phyloP scores from a whole-genome alignment of 2,113 vertebrate genomes.

The Phoxinus phoxinus region DNA sequence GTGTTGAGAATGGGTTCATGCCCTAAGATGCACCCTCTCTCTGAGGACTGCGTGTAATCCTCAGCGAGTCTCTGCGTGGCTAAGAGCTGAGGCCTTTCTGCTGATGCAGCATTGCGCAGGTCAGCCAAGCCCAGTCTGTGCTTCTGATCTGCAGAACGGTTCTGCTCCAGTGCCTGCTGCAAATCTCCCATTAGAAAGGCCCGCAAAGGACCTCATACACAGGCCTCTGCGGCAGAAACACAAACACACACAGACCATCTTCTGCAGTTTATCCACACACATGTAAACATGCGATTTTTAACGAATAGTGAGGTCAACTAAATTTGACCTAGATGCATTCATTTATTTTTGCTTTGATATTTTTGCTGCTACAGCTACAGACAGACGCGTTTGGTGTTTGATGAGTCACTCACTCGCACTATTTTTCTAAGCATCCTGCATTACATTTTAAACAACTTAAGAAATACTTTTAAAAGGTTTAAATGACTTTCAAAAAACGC shows the following conservation, averaged over 20 bases:
- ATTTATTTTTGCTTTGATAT: no score
- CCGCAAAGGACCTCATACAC: constrained; percentile 8
- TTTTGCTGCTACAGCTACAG: neutral
- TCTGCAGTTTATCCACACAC: neutral
- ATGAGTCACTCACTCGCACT: neutral
- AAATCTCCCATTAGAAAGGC: constrained; percentile 35
- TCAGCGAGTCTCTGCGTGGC: neutral
- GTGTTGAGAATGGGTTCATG: neutral
- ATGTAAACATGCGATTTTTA: neutral
- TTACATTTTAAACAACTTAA: neutral
- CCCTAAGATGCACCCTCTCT: neutral
- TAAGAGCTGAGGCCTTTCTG: constrained; percentile 14
- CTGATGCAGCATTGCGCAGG: constrained; percentile 50
- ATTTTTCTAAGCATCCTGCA: neutral
- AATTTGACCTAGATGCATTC: neutral
- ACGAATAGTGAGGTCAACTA: neutral
- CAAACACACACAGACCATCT: neutral
- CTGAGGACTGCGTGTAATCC: constrained; percentile 32
- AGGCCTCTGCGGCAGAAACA: constrained; percentile 17
- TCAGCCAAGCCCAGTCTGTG: constrained; percentile 39
- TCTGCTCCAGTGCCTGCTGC: constrained; percentile 45
- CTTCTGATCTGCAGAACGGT: constrained; percentile 48
- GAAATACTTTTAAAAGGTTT: neutral
- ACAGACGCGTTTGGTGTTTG: neutral
- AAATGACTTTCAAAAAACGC: neutral